Evolutionary conservation across 2,113 vertebrate species (phyloP), one percentile per base, ranked within the genome.

Genomic region (Varanus salvator): DNA sequence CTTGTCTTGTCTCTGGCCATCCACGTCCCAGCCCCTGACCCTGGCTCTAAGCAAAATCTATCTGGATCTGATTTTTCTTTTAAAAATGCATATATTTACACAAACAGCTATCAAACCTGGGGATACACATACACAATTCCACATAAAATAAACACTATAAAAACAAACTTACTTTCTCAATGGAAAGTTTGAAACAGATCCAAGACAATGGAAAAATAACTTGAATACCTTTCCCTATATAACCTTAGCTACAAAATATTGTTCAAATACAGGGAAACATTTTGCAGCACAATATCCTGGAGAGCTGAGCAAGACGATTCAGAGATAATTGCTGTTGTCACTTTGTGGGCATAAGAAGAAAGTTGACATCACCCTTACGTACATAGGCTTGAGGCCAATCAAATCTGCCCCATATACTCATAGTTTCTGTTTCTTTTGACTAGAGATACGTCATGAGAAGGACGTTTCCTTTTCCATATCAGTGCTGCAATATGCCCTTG

Each of bases 401-500:
- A 80, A 54, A 1, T 60, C 3, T 54, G 84, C 87, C 52, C 11
- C 48, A 81, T 89, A 89, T 89, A 71, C 90, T 84, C 88, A n/a
- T 66, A 64, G 52, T 44, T 72, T 71, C n/a, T 82, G 50, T 74
- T 66, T 38, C 34, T 74, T 44, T 27, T 48, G n/a, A 84, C 27
- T 38, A 75, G 75, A 48, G 11, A 64, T n/a, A 66, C 71, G 7
- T 88, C 68, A 75, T 52, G 80, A 89, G 77, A 75, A 80, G 64
- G 8, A 31, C 84, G 64, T 64, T 93, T 92, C 86, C 1, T 84
- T 91, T 87, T 90, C 86, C 64, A 71, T 21, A 21, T 93, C 81
- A 87, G 6, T 19, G 50, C n/a, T 23, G 23, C 44, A 1, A 27
- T 89, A n/a, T 69, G 9, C 9, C 11, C 21, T 21, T 38, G 38